Evolutionary conservation across 2,797 vertebrate species (phyloP).

Genomic region (Bradypodion ventrale): DNA sequence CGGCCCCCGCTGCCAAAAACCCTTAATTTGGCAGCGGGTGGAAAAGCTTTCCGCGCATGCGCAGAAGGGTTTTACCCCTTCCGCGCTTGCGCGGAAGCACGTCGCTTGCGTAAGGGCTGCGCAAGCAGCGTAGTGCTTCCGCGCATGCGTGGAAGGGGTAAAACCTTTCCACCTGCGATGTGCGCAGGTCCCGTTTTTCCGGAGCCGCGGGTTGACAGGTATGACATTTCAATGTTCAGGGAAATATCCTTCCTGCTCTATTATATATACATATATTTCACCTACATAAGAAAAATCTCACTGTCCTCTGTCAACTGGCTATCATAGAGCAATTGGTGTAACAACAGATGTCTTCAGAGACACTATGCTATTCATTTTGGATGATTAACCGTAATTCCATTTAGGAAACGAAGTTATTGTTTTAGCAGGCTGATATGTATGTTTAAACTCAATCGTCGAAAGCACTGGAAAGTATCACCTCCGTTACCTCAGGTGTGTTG

Average conservation of each 20-base stretch:
- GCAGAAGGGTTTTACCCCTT: no score
- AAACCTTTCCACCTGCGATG: no score
- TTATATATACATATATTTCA: background rate
- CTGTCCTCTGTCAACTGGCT: background rate
- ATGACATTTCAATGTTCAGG: no score
- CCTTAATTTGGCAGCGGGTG: no score
- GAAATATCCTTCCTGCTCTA: background rate
- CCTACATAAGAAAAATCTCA: background rate
- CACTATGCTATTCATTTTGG: background rate
- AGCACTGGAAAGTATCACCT: background rate
- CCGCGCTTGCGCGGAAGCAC: no score
- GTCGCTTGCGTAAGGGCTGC: no score
- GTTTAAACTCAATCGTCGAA: background rate
- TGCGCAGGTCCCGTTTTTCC: no score
- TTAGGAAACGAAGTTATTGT: background rate
- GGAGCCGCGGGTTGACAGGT: no score
- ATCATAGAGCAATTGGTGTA: background rate
- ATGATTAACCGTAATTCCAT: background rate
- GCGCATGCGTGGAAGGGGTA: no score
- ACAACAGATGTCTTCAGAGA: constrained; percentile 9
- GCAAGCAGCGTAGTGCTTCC: no score
- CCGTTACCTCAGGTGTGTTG: constrained; percentile 88
- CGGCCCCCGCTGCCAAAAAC: no score
- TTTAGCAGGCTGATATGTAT: background rate
- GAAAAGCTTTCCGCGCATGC: no score